A percentile compares a stretch with the other conserved stretches of the same genome.
phyloP scores from a whole-genome alignment of 2,797 vertebrate genomes.

The Megaceryle alcyon region DNA sequence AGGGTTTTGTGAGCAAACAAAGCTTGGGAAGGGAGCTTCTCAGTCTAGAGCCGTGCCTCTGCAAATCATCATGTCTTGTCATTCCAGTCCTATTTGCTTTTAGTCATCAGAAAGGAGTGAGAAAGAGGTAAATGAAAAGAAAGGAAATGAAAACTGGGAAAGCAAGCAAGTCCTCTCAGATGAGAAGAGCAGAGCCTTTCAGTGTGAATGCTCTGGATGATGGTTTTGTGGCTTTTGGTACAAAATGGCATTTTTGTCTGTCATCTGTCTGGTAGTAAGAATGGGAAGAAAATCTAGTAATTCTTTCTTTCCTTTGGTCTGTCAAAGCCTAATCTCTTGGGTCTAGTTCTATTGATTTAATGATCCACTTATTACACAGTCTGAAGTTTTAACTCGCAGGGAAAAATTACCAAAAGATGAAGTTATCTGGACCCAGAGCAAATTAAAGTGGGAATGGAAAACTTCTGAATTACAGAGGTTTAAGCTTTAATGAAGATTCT shows the following conservation, averaged over 20 bases:
- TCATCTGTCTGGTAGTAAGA: slow-evolving; percentile 7
- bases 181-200: neutral
- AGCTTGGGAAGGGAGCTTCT: neutral
- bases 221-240: neutral
- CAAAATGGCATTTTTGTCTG: neutral
- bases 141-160: neutral
- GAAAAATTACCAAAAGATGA: slow-evolving; percentile 26
- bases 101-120: neutral
- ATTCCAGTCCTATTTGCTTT: neutral
- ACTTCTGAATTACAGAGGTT: neutral
- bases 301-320: slow-evolving; percentile 35
- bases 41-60: neutral
- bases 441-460: slow-evolving; percentile 19
- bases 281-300: neutral
- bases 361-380: slow-evolving; percentile 29
- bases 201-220: neutral
- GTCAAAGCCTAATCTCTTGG: neutral
- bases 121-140: neutral
- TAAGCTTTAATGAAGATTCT: slow-evolving; percentile 38
- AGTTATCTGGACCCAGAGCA: neutral
- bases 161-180: neutral
- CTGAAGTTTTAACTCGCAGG: slow-evolving; percentile 15
- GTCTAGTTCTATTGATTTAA: slow-evolving; percentile 17
- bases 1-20: neutral
- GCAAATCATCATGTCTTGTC: neutral